Base-by-base conservation (phyloP, 2,113 vertebrate species). In the Menidia beryllina region DNA sequence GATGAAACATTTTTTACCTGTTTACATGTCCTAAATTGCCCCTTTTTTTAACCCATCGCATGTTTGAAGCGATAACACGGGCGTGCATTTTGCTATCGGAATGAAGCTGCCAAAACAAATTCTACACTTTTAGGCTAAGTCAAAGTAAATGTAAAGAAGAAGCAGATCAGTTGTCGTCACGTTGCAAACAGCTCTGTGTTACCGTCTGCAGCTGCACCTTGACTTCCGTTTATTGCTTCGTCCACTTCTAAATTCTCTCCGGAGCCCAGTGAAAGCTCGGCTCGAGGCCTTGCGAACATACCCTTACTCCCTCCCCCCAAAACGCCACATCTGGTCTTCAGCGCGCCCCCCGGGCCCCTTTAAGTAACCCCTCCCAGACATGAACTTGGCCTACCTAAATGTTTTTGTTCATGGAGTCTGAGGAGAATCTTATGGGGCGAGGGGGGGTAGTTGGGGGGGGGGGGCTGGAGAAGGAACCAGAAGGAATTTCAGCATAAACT, bases 331-430 rank as follows among this genome's bases (percentile, higher is more conserved):
- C 91, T 93, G 91, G 91, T 81, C 72, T 56, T 85, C 66, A 72
- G 77, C 74, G 73, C 75, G 30, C 70, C 83, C 80, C 87, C 84
- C 65, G 69, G 83, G 89, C 86, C 88, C 83, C 89, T 73, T 64
- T 75, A 21, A 70, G 52, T 34, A 54, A 76, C 87, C 90, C 88
- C 91, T 87, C 91, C 89, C 93, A 86, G 79, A 87, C 54, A 53
- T 86, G 82, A 86, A 91, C 84, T 92, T 90, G 92, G 91, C 91
- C 84, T 75, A 91, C 89, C 85, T 85, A 83, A 83, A 88, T 91
- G 91, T 90, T 90, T 92, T 91, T 88, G 86, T 90, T 89, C 81
- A 51, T 87, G 77, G 74, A 77, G 82, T 68, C 76, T 79, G 75
- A 57, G 78, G 59, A 38, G 53, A 34, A 63, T 72, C 68, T 45